Percentiles rank a stretch among this genome's conserved stretches.
phyloP scores from a whole-genome alignment of 1,140 invertebrate species.

The Calliopsis andreniformis region DNA sequence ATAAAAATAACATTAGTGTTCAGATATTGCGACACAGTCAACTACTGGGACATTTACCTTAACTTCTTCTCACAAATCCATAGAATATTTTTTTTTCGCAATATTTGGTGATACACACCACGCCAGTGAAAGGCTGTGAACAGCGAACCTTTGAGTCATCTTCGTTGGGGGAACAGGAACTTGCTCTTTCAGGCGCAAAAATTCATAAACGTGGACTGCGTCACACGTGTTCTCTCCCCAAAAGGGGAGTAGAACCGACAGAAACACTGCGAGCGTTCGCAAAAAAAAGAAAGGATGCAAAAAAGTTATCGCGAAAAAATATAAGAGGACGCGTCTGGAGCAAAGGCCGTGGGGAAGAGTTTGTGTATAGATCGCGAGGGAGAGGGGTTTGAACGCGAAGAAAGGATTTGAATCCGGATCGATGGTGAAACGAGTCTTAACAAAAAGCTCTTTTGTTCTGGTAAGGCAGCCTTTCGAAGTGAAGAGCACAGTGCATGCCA shows the following conservation, averaged over 20 bases:
- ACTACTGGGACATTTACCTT: too few relatives aligned
- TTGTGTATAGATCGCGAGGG: conserved; percentile 20
- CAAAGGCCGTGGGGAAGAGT: neutral
- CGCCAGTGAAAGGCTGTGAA: too few relatives aligned
- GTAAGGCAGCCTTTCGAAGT: conserved; percentile 22
- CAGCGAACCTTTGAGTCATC: too few relatives aligned
- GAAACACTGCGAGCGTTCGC: neutral
- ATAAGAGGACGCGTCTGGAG: neutral
- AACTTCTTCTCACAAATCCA: too few relatives aligned
- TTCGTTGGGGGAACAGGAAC: neutral
- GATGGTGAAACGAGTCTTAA: conserved; percentile 31
- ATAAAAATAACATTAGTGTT: too few relatives aligned
- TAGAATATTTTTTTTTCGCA: too few relatives aligned
- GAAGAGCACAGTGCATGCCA: conserved; percentile 4
- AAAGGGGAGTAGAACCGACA: too few relatives aligned
- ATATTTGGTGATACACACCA: too few relatives aligned
- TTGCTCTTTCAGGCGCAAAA: neutral
- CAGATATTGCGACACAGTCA: too few relatives aligned
- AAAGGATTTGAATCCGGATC: conserved; percentile 34
- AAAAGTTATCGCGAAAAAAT: neutral
- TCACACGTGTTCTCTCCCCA: neutral
- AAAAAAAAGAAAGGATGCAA: neutral
- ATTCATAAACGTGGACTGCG: neutral
- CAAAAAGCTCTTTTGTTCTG: conserved; percentile 31
- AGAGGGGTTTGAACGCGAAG: neutral